phyloP scores from a whole-genome alignment of 2,888 invertebrate genomes.

The Nomada flava region DNA sequence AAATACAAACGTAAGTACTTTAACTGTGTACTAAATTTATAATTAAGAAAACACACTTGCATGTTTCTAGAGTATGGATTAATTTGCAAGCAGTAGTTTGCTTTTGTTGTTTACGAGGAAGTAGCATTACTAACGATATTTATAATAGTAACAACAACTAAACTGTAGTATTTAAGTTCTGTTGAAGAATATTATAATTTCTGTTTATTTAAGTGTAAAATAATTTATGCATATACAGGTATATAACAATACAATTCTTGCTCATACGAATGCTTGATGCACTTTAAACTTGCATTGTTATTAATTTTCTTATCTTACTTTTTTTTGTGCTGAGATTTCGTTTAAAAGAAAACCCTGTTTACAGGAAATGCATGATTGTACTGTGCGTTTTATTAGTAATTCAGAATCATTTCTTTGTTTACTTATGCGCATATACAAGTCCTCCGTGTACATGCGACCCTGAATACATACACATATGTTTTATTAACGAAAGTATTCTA shows the following conservation, averaged over 20 bases:
- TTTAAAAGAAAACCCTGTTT: neutral
- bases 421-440: neutral
- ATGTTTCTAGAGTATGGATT: conserved; percentile 28
- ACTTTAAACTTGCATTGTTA: neutral
- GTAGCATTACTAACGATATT: conserved; percentile 12
- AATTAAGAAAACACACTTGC: conserved; percentile 19
- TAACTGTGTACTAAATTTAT: conserved; percentile 17
- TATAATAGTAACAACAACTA: conserved; percentile 4
- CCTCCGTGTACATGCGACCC: conserved; percentile 14
- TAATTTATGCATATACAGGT: conserved; percentile 1
- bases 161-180: neutral
- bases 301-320: neutral
- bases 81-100: conserved; percentile 32
- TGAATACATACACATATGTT: conserved; percentile 17
- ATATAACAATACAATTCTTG: neutral
- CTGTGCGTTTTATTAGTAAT: conserved; percentile 9
- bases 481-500: conserved; percentile 43
- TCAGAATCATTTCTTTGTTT: conserved; percentile 31
- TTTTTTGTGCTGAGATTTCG: conserved; percentile 10
- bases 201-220: conserved; percentile 6
- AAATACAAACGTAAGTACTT: conserved; percentile 86
- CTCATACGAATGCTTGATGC: conserved; percentile 4
- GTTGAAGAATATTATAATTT: neutral
- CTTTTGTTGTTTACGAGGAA: conserved; percentile 8
- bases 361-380: conserved; percentile 35